These are phyloP conservation scores for Ellobius talpinus DNA, from an alignment of 2,113 vertebrate species.

Conservation along the genomic window DNA sequence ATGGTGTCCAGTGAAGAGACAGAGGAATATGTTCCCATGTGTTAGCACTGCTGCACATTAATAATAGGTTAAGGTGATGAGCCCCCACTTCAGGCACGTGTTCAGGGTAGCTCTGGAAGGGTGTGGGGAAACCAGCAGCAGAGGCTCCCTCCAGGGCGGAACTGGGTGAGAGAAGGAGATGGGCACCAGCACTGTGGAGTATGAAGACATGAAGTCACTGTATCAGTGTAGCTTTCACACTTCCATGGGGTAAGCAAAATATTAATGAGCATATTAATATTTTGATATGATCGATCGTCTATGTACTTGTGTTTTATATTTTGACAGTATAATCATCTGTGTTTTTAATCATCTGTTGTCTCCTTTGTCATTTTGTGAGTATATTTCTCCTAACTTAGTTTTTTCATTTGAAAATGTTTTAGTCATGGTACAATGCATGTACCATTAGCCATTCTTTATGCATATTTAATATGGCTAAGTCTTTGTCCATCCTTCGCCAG, in stretches of 20 bases:
- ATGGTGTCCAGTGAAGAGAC: neutral
- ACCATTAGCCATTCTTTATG: neutral
- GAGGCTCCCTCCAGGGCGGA: neutral
- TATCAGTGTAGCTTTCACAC: slow-evolving; percentile 15
- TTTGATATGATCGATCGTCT: neutral
- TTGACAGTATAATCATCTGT: neutral
- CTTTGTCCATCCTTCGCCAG: neutral
- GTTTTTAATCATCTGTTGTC: neutral
- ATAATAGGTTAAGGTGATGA: neutral
- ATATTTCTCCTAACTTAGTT: slow-evolving; percentile 8
- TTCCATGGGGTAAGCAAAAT: neutral
- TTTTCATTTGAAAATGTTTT: neutral
- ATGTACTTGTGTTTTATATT: neutral
- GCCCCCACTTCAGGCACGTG: neutral
- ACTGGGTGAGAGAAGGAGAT: neutral
- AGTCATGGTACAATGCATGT: neutral
- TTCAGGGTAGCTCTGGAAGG: neutral
- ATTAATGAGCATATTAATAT: neutral
- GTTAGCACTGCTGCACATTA: neutral
- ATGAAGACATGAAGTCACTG: neutral
- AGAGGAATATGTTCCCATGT: neutral
- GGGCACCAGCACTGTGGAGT: neutral
- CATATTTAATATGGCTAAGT: neutral
- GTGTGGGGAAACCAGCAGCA: neutral
- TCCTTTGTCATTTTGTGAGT: slow-evolving; percentile 38